phyloP scores from a whole-genome alignment of 1,140 invertebrate species.

The Eulimnadia texana region DNA sequence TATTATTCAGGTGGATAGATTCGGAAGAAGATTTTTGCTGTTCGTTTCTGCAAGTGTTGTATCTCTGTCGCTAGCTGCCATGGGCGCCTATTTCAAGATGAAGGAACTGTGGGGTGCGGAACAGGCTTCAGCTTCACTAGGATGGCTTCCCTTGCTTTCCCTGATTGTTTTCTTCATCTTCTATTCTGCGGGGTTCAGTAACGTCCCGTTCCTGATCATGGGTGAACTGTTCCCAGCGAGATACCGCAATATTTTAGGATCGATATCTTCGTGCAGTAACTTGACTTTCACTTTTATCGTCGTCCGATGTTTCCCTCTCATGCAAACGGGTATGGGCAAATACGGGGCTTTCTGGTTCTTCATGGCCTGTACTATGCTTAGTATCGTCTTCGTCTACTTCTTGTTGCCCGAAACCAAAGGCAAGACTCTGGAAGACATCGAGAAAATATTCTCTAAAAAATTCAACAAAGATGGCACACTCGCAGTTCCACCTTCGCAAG shows the following conservation, averaged over 20 bases:
- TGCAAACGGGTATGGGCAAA: conserved; percentile 19
- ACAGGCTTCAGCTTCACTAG: conserved; percentile 20
- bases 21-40: conserved; percentile 37
- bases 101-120: conserved; percentile 9
- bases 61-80: conserved; percentile 39
- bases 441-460: conserved; percentile 19
- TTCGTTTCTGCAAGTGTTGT: conserved; percentile 33
- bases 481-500: background rate
- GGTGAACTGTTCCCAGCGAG: conserved; percentile 42
- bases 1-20: conserved; percentile 27
- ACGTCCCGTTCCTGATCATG: conserved; percentile 51
- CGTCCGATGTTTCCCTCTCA: conserved; percentile 29
- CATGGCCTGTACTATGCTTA: conserved; percentile 21
- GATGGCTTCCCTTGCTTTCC: conserved; percentile 31
- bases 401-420: conserved; percentile 37
- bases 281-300: conserved; percentile 29
- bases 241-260: conserved; percentile 10
- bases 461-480: background rate
- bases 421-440: conserved; percentile 35
- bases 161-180: conserved; percentile 34
- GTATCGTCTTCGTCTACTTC: conserved; percentile 29
- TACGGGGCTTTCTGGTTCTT: conserved; percentile 24
- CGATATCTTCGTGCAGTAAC: conserved; percentile 8
- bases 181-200: conserved; percentile 25
- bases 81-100: conserved; percentile 24